phyloP scores from a whole-genome alignment of 1,140 invertebrate genomes.

The Atta cephalotes region DNA sequence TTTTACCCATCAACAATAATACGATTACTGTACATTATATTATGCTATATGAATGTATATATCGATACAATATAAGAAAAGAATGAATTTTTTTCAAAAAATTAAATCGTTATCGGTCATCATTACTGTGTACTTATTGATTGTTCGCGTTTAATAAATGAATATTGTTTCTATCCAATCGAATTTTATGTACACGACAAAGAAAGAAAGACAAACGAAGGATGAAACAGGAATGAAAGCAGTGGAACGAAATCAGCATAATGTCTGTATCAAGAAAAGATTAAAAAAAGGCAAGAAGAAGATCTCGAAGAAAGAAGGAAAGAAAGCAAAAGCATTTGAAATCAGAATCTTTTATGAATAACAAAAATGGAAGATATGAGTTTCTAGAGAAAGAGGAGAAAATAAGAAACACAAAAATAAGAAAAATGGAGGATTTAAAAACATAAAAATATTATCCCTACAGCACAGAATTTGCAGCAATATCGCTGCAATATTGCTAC shows the following conservation, averaged over 20 bases:
- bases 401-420: neutral
- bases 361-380: conserved; percentile 17
- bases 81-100: conserved; percentile 31
- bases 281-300: conserved; percentile 53
- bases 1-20: neutral
- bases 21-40: neutral
- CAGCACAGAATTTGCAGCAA: too few relatives aligned
- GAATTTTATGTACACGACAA: conserved; percentile 36
- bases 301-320: conserved; percentile 8
- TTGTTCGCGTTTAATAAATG: conserved; percentile 44
- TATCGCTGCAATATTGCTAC: too few relatives aligned
- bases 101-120: conserved; percentile 34
- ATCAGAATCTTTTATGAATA: conserved; percentile 50
- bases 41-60: neutral
- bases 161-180: conserved; percentile 71
- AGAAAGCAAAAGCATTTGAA: conserved; percentile 4
- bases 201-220: neutral
- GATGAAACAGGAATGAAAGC: neutral
- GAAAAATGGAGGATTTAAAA: conserved; percentile 6
- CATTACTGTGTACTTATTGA: conserved; percentile 54
- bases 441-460: too few relatives aligned
- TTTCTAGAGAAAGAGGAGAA: conserved; percentile 3
- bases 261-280: conserved; percentile 64
- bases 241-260: conserved; percentile 43
- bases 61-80: neutral